These are phyloP conservation scores for Pangasius krempfi DNA, from an alignment of 2,797 vertebrate genomes.

Conservation along the genomic window DNA sequence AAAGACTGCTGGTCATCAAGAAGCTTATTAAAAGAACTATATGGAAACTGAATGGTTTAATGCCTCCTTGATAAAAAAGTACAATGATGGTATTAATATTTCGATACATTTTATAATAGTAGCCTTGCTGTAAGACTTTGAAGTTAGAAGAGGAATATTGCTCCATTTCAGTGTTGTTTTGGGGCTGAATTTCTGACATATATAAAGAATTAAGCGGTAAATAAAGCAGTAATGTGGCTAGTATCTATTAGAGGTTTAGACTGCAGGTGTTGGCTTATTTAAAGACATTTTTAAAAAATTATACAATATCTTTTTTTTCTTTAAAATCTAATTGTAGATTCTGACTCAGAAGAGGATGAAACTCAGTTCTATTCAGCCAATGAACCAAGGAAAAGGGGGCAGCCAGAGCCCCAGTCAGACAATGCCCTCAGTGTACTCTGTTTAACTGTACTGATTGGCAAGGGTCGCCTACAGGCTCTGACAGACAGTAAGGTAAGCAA, in stretches of 20 bases:
- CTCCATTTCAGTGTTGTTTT: neutral
- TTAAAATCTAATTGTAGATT: conserved; percentile 73
- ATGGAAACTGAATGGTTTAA: neutral
- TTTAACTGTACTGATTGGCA: conserved; percentile 79
- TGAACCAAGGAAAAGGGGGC: conserved; percentile 65
- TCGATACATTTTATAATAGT: neutral
- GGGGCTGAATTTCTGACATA: neutral
- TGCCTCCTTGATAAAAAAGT: neutral
- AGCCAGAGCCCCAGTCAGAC: conserved; percentile 63
- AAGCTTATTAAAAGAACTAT: neutral
- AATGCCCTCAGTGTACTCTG: conserved; percentile 81
- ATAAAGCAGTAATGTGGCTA: neutral
- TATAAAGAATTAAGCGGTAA: too few species aligned
- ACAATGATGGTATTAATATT: neutral
- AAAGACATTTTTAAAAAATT: neutral
- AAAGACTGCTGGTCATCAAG: neutral
- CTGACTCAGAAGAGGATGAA: conserved; percentile 91
- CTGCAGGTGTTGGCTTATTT: neutral
- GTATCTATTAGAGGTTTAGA: neutral
- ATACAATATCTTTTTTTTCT: neutral
- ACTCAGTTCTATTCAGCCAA: conserved; percentile 77
- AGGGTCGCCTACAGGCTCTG: conserved; percentile 84
- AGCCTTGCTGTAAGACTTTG: neutral
- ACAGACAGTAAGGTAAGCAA: conserved; percentile 85
- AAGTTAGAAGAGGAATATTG: neutral